Evolutionary conservation across 2,888 invertebrate genomes (phyloP).

Genomic region (Ophioninae sp.): DNA sequence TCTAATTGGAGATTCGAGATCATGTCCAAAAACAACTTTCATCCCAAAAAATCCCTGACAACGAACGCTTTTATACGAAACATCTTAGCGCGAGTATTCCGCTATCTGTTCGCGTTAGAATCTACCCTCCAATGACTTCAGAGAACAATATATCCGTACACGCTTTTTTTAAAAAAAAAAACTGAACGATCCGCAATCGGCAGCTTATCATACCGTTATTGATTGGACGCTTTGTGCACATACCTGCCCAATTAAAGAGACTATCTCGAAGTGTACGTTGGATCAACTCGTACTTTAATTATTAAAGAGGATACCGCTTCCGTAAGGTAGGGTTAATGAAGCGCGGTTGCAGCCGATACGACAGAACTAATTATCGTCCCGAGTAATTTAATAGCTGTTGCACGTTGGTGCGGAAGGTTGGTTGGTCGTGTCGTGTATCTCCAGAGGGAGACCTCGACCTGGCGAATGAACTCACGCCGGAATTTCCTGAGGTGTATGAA

Average conservation of each 20-base stretch:
- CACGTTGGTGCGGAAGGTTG: constrained; percentile 16
- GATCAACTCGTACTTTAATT: constrained; percentile 50
- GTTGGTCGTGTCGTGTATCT: constrained; percentile 15
- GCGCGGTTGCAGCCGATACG: constrained; percentile 45
- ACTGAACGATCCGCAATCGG: not conserved
- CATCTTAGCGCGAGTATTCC: too few relatives aligned
- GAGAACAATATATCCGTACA: too few relatives aligned
- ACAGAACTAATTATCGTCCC: constrained; percentile 60
- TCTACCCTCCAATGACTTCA: too few relatives aligned
- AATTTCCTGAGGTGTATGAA: constrained; percentile 48
- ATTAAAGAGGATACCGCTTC: constrained; percentile 41
- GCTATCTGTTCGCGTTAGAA: too few relatives aligned
- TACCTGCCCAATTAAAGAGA: constrained; percentile 5
- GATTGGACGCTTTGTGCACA: not conserved
- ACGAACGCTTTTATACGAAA: too few relatives aligned
- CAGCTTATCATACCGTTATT: not conserved
- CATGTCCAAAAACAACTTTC: too few relatives aligned
- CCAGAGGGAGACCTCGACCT: constrained; percentile 50
- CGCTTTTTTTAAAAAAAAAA: too few relatives aligned
- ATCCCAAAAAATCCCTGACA: too few relatives aligned
- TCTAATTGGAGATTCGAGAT: too few relatives aligned
- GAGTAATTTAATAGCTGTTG: constrained; percentile 55
- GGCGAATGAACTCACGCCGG: constrained; percentile 58
- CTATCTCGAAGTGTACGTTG: constrained; percentile 7
- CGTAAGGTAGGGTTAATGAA: constrained; percentile 53